These are phyloP conservation scores for Mesocentrotus franciscanus DNA, from an alignment of 53 echinoderm and acorn worm genomes.

Conservation along the genomic window DNA sequence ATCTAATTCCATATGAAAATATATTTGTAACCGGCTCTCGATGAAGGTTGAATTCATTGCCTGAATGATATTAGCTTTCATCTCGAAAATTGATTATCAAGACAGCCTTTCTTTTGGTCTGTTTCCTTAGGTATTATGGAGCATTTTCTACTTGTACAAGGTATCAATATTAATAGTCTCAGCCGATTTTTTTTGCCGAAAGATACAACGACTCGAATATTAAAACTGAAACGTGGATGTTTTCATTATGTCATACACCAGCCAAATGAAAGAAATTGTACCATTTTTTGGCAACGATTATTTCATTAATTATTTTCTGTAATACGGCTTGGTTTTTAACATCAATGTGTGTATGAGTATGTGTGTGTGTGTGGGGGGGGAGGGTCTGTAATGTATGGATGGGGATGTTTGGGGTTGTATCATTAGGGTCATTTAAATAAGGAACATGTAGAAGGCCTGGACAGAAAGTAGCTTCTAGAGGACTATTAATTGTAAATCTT, in stretches of 20 bases:
- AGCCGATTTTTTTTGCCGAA: neutral
- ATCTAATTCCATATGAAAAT: neutral
- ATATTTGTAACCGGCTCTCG: neutral
- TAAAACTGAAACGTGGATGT: neutral
- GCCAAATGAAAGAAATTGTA: no score
- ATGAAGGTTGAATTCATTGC: neutral
- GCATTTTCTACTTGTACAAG: neutral
- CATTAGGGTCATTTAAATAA: neutral
- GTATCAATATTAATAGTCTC: neutral
- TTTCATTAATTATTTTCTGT: neutral
- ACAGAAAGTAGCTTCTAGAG: no score
- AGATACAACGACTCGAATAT: neutral
- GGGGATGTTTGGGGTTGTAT: neutral
- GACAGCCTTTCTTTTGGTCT: neutral
- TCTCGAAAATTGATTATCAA: constrained; percentile 20
- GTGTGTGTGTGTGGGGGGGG: no score
- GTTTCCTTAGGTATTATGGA: neutral
- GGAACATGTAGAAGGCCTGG: neutral
- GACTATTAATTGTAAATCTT: no score
- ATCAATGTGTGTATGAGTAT: no score
- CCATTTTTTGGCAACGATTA: neutral
- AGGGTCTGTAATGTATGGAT: no score
- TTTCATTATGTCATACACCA: neutral
- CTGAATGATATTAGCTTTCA: constrained; percentile 5
- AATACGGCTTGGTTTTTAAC: neutral